phyloP scores from a whole-genome alignment of 2,113 vertebrate species.

The Elephantulus edwardii region DNA sequence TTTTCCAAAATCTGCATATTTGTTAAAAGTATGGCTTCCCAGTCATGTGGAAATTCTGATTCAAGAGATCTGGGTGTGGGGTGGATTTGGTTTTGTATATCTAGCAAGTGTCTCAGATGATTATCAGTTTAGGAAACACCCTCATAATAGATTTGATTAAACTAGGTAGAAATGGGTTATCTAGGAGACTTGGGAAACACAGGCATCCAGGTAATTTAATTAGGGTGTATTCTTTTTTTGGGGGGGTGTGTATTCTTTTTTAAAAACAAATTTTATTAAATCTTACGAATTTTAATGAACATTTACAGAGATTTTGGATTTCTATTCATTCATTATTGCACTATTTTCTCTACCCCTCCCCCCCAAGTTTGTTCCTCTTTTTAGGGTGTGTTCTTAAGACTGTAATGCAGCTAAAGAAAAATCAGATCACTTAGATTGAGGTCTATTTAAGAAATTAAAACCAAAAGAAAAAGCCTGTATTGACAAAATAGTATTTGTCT shows the following conservation, averaged over 20 bases:
- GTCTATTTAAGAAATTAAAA: constrained; percentile 9
- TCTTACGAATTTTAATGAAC: no score
- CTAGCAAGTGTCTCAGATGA: background rate
- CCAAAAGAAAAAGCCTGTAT: background rate
- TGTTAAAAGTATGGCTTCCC: constrained; percentile 23
- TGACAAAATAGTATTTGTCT: background rate
- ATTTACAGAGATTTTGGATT: no score
- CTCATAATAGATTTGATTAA: constrained; percentile 47
- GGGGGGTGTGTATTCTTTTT: no score
- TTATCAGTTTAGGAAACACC: constrained; percentile 36
- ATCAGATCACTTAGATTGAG: constrained; percentile 45
- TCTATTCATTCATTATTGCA: no score
- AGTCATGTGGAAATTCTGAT: constrained; percentile 1
- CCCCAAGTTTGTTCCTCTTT: no score
- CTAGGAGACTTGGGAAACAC: constrained; percentile 46
- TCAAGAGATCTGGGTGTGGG: background rate
- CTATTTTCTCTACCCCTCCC: no score
- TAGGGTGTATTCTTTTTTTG: constrained; percentile 24
- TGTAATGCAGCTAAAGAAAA: constrained; percentile 64
- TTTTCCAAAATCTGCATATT: constrained; percentile 46
- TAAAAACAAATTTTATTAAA: no score
- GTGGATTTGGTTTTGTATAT: constrained; percentile 33
- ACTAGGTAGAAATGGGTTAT: constrained; percentile 54
- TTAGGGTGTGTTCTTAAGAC: constrained; percentile 40
- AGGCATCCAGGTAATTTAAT: constrained; percentile 62